Evolutionary conservation across 2,888 invertebrate species (phyloP).

Genomic region (Archips crataeganus): DNA sequence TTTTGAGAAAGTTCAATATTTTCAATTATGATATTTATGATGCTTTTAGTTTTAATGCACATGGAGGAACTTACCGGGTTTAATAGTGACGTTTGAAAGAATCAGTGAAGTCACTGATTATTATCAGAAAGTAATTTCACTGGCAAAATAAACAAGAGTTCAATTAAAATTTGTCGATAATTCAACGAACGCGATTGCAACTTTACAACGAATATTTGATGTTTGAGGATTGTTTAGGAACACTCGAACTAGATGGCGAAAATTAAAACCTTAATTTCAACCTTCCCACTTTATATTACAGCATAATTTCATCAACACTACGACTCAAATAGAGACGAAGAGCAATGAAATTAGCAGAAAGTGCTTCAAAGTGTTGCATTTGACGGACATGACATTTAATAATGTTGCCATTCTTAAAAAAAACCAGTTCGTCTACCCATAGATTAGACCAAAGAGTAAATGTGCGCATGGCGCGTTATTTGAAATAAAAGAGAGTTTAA

Average conservation of each 20-base stretch:
- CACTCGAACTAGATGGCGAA: background rate
- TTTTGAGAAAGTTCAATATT: slow-evolving; percentile 6
- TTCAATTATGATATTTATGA: slow-evolving; percentile 18
- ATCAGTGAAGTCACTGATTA: slow-evolving; percentile 5
- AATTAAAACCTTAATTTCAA: background rate
- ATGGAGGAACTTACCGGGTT: slow-evolving; percentile 16
- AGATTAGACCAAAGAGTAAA: background rate
- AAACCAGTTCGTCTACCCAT: background rate
- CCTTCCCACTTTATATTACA: background rate
- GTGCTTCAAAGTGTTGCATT: background rate
- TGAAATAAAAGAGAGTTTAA: background rate
- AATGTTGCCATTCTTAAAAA: slow-evolving; percentile 28
- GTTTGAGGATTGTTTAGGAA: background rate
- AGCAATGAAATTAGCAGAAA: slow-evolving; percentile 1
- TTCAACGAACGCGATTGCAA: slow-evolving; percentile 34
- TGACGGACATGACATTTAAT: slow-evolving; percentile 30
- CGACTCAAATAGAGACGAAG: background rate
- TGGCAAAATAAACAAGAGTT: slow-evolving; percentile 35
- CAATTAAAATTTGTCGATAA: slow-evolving; percentile 35
- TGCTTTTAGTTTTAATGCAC: slow-evolving; percentile 9
- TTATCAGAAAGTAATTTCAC: slow-evolving; percentile 28
- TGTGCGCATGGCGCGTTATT: background rate
- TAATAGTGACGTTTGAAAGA: background rate
- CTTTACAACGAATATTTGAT: slow-evolving; percentile 5
- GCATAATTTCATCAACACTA: background rate